These are phyloP conservation scores for Conistra vaccinii DNA, from an alignment of 2,888 invertebrate species.

Conservation along the genomic window DNA sequence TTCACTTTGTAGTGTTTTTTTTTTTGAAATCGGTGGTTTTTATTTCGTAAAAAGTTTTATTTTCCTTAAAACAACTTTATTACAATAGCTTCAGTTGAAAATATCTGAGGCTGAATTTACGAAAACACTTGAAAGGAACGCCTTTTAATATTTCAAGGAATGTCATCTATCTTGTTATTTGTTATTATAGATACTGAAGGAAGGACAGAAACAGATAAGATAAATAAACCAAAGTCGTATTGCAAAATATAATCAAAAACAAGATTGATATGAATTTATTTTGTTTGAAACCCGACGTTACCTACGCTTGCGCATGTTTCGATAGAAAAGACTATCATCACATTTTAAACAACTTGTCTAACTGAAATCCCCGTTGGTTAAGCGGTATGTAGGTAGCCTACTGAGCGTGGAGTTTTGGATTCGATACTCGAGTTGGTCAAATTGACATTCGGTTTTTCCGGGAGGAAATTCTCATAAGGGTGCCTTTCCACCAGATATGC, in stretches of 20 bases:
- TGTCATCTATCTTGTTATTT: slow-evolving; percentile 29
- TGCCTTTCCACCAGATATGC: too few species aligned
- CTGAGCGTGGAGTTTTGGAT: background rate
- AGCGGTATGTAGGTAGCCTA: background rate
- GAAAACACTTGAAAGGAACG: background rate
- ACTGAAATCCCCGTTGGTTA: too few species aligned
- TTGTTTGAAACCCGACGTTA: slow-evolving; percentile 27
- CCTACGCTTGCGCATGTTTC: background rate
- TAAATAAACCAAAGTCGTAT: slow-evolving; percentile 46
- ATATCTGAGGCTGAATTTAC: background rate
- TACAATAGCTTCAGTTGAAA: background rate
- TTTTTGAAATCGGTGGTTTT: too few species aligned
- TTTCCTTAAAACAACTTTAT: background rate
- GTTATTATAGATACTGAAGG: slow-evolving; percentile 41
- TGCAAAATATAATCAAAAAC: slow-evolving; percentile 55
- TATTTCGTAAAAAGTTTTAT: too few species aligned
- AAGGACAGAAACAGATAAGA: slow-evolving; percentile 57
- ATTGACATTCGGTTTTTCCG: background rate
- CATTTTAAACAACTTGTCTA: background rate
- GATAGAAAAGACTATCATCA: background rate
- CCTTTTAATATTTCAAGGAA: slow-evolving; percentile 34
- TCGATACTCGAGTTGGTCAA: background rate
- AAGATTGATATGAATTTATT: slow-evolving; percentile 32
- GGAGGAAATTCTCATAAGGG: background rate
- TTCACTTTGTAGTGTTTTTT: too few species aligned